These are phyloP conservation scores for Mycalesis mineus DNA, from an alignment of 2,888 invertebrate genomes.

Conservation along the genomic window DNA sequence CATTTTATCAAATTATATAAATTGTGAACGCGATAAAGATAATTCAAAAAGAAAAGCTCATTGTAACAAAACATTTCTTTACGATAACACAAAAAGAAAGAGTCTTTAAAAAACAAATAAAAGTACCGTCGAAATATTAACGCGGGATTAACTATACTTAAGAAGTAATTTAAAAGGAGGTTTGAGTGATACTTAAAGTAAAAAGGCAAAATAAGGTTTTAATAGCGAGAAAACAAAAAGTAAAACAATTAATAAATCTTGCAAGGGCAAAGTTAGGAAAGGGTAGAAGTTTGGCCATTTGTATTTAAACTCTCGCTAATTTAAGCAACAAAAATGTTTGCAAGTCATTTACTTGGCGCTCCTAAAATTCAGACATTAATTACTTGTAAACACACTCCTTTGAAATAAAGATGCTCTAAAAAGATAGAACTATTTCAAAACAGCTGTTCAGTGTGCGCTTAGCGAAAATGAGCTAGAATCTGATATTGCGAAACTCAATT, in stretches of 20 bases:
- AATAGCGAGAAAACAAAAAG: slow-evolving; percentile 16
- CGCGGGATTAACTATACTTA: neutral
- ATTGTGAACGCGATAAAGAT: slow-evolving; percentile 9
- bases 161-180: neutral
- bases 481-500: neutral
- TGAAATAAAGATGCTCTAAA: slow-evolving; percentile 22
- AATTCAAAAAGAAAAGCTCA: neutral
- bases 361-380: slow-evolving; percentile 34
- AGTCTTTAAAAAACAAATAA: neutral
- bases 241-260: slow-evolving; percentile 34
- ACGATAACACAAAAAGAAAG: no score
- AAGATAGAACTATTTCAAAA: slow-evolving; percentile 15
- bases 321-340: slow-evolving; percentile 36
- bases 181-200: slow-evolving; percentile 1
- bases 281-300: slow-evolving; percentile 34
- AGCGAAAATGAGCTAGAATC: neutral
- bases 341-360: slow-evolving; percentile 30
- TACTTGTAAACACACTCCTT: slow-evolving; percentile 29
- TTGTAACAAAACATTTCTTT: neutral
- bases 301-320: slow-evolving; percentile 35
- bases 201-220: slow-evolving; percentile 17
- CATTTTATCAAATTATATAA: slow-evolving; percentile 27
- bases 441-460: neutral
- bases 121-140: neutral
- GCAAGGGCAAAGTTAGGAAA: slow-evolving; percentile 25